Conservation (phyloP, 1,140 invertebrate species). For the Papilio machaon region DNA sequence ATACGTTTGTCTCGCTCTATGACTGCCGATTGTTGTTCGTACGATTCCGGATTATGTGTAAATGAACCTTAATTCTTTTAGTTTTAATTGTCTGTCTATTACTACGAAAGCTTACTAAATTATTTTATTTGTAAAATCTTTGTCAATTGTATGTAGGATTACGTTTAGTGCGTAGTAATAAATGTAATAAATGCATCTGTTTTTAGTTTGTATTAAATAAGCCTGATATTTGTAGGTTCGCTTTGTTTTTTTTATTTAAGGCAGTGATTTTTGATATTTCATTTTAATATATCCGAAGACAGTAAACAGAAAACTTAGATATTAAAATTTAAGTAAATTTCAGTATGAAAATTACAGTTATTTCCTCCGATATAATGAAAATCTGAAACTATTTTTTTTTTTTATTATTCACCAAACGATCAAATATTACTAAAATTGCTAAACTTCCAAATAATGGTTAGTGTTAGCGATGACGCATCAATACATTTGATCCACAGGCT, state of each 20-base stretch:
- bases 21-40: too few relatives aligned
- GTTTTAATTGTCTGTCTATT: too few relatives aligned
- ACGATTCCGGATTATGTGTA: too few relatives aligned
- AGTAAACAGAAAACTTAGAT: too few relatives aligned
- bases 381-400: background rate
- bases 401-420: background rate
- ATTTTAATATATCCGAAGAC: too few relatives aligned
- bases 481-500: constrained; percentile 73
- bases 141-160: too few relatives aligned
- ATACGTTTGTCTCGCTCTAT: too few relatives aligned
- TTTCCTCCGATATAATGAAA: too few relatives aligned
- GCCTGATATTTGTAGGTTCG: background rate
- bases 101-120: constrained; percentile 25
- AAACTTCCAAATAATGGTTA: background rate
- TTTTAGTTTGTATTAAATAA: background rate
- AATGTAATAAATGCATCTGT: background rate
- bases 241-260: background rate
- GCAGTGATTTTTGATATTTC: too few relatives aligned
- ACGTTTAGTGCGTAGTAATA: background rate
- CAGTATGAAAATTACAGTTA: background rate
- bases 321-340: too few relatives aligned
- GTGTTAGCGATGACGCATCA: background rate
- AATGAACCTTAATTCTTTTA: too few relatives aligned
- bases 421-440: background rate
- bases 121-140: too few relatives aligned